A percentile compares a stretch with the other conserved stretches of the same genome.
These are phyloP conservation scores for Drosophila funebris DNA, from an alignment of 1,140 invertebrate genomes.

Conservation along the genomic window DNA sequence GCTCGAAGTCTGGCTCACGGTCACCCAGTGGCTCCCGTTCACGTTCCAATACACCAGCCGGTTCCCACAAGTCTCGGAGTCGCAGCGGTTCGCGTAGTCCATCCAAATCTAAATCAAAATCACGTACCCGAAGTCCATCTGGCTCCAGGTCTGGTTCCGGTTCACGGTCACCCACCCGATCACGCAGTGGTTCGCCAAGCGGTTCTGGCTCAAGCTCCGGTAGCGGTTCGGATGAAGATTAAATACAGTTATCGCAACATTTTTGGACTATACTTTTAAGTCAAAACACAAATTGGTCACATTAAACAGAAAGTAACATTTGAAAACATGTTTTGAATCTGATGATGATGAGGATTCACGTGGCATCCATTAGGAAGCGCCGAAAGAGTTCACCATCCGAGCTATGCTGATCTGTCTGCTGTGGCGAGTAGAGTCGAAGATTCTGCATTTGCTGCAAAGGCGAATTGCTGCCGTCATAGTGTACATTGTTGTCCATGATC, in stretches of 20 bases:
- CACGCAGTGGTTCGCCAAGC: constrained; percentile 69
- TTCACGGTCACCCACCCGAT: constrained; percentile 78
- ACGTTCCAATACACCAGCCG: constrained; percentile 41
- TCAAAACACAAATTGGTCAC: constrained; percentile 29
- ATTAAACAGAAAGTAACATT: constrained; percentile 6
- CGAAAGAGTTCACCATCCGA: constrained; percentile 66
- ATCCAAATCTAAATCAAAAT: constrained; percentile 50
- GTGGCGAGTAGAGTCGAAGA: constrained; percentile 57
- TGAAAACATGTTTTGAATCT: constrained; percentile 5
- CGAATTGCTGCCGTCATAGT: constrained; percentile 57
- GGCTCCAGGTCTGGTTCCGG: constrained; percentile 60
- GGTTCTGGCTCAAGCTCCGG: constrained; percentile 73
- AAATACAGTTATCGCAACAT: constrained; percentile 20
- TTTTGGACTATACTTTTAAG: constrained; percentile 12
- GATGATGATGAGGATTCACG: too few species aligned
- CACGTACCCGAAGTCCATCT: constrained; percentile 60
- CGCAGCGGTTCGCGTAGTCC: constrained; percentile 69
- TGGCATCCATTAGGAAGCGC: constrained; percentile 67
- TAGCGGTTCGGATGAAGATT: constrained; percentile 70
- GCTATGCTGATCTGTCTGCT: constrained; percentile 45
- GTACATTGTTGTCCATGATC: constrained; percentile 35
- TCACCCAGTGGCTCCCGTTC: constrained; percentile 78
- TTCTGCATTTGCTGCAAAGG: constrained; percentile 68
- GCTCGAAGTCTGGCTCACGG: constrained; percentile 78
- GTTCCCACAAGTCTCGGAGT: constrained; percentile 58